Conservation (phyloP, 2,888 invertebrate genomes). For the Teleiodes luculella region DNA sequence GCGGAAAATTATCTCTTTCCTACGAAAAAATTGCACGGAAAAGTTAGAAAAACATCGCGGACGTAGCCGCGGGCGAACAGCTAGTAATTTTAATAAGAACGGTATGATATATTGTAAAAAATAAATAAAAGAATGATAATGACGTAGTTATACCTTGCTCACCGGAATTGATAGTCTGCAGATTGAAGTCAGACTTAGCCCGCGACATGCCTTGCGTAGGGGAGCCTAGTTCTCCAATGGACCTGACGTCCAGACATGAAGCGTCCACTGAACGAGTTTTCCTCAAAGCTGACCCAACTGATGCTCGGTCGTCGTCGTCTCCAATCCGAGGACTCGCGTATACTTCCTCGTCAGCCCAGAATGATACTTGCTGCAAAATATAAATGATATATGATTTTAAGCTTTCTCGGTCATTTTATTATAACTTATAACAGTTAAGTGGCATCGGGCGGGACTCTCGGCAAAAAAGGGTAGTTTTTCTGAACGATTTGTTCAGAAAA, state of each 20-base stretch:
- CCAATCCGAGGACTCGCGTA: constrained; percentile 81
- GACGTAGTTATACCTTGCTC: constrained; percentile 76
- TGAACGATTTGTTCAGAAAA: too few relatives aligned
- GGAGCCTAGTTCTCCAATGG: constrained; percentile 81
- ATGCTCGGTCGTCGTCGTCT: constrained; percentile 86
- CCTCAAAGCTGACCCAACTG: constrained; percentile 87
- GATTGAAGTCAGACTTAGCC: constrained; percentile 92
- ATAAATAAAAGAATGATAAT: neutral
- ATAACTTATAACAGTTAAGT: too few relatives aligned
- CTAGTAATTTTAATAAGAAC: too few relatives aligned
- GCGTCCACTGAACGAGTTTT: constrained; percentile 95
- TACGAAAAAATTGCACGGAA: too few relatives aligned
- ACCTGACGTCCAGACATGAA: constrained; percentile 89
- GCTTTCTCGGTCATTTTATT: too few relatives aligned
- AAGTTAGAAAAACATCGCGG: too few relatives aligned
- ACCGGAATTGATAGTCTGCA: constrained; percentile 84
- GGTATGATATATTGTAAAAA: too few relatives aligned
- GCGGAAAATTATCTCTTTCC: too few relatives aligned
- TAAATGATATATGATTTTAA: neutral
- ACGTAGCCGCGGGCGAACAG: too few relatives aligned
- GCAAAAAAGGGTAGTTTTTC: too few relatives aligned
- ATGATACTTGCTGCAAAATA: constrained; percentile 83
- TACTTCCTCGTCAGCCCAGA: constrained; percentile 88
- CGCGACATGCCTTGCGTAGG: constrained; percentile 84
- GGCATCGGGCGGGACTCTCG: too few relatives aligned